A percentile compares a stretch with the other conserved stretches of the same genome.
phyloP scores from a whole-genome alignment of 1,140 invertebrate species.

The Zaprionus gabonicus region DNA sequence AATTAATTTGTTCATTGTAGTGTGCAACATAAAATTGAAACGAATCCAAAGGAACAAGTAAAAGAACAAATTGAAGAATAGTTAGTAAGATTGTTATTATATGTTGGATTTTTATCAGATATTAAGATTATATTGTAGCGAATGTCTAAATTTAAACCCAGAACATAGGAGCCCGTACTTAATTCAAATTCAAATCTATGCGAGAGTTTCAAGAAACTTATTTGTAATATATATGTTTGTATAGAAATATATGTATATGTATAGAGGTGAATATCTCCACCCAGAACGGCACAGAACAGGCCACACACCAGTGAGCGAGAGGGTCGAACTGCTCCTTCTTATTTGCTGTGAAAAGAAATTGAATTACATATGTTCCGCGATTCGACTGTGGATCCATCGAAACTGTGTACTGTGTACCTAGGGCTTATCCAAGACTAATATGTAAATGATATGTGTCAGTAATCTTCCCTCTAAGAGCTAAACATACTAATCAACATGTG shows the following conservation, averaged over 20 bases:
- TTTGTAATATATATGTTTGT: not conserved
- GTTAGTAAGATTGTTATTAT: conserved; percentile 62
- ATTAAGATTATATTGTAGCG: conserved; percentile 31
- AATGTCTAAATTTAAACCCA: conserved; percentile 10
- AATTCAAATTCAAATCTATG: conserved; percentile 11
- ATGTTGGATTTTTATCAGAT: conserved; percentile 46
- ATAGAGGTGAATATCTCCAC: not conserved
- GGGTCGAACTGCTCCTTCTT: not conserved
- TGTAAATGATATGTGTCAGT: not conserved
- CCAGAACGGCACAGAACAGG: not conserved
- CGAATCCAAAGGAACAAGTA: conserved; percentile 70
- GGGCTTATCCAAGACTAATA: not conserved
- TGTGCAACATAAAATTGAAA: conserved; percentile 71
- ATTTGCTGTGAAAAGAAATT: not conserved
- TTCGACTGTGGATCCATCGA: not conserved
- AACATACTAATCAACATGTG: not conserved
- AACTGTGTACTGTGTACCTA: conserved; percentile 1
- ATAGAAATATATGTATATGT: not conserved
- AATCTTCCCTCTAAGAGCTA: conserved; percentile 2
- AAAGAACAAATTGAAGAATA: conserved; percentile 69
- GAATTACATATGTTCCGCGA: not conserved
- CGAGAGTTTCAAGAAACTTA: not conserved
- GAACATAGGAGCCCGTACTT: conserved; percentile 4
- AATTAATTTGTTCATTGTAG: conserved; percentile 56
- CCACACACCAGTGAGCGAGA: too few species aligned